Evolutionary conservation across 2,888 invertebrate species (phyloP).

Genomic region (Luffia ferchaultella): DNA sequence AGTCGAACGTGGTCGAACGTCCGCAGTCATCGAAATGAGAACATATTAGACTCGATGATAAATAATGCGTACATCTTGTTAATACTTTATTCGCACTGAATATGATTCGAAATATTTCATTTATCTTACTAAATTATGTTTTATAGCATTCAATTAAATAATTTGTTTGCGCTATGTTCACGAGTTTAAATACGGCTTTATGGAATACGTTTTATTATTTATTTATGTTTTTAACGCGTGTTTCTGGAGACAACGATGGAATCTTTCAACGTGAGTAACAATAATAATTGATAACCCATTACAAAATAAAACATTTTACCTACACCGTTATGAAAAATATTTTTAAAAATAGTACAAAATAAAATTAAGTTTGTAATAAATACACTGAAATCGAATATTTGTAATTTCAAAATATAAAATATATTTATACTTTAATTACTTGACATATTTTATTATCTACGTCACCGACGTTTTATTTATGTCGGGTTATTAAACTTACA

Average conservation of each 20-base stretch:
- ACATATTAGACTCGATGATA: neutral
- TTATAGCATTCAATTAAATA: neutral
- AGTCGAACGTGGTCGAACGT: neutral
- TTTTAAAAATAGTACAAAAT: too few species aligned
- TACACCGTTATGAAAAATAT: too few species aligned
- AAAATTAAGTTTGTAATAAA: too few species aligned
- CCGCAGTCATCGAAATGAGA: neutral
- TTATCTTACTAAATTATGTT: neutral
- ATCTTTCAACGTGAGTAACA: too few species aligned
- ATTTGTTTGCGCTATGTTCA: neutral
- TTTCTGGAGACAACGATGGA: neutral
- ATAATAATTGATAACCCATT: too few species aligned
- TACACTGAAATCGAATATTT: too few species aligned
- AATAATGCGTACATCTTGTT: neutral
- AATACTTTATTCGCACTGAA: neutral
- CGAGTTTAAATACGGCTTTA: neutral
- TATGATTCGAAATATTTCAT: neutral
- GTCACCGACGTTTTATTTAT: too few species aligned
- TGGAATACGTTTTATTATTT: neutral
- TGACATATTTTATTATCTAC: too few species aligned
- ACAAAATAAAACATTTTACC: too few species aligned
- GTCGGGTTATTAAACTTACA: too few species aligned
- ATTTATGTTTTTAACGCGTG: neutral
- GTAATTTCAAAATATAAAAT: too few species aligned
- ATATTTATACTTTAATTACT: too few species aligned